Conservation (phyloP, 2,797 vertebrate genomes). For the Miopithecus talapoin region DNA sequence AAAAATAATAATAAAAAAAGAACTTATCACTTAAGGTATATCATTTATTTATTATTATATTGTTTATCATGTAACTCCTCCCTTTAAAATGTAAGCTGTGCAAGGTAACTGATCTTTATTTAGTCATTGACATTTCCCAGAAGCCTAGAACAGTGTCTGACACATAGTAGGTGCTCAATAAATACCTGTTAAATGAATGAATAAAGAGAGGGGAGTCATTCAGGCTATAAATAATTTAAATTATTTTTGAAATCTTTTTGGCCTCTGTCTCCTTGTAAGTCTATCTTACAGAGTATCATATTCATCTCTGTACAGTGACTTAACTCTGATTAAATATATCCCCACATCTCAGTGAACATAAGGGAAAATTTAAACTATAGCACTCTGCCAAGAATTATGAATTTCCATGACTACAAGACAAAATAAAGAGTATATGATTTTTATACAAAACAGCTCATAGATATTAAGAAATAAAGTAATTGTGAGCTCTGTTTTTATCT, state of each 20-base stretch:
- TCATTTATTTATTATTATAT: neutral
- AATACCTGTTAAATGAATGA: neutral
- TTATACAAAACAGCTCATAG: neutral
- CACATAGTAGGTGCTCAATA: neutral
- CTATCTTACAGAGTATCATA: neutral
- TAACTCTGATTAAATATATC: neutral
- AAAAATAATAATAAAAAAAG: too few species aligned
- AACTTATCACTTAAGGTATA: neutral
- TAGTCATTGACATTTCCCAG: constrained; percentile 11
- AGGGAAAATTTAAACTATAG: neutral
- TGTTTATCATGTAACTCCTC: neutral
- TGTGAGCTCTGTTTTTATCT: neutral
- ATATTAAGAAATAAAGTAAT: constrained; percentile 3
- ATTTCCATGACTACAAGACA: constrained; percentile 9
- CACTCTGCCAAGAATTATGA: neutral
- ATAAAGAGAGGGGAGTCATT: neutral
- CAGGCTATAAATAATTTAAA: constrained; percentile 14
- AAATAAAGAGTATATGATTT: neutral
- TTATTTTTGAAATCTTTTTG: constrained; percentile 25
- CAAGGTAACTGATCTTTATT: neutral
- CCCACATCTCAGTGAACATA: neutral
- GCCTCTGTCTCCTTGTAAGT: neutral
- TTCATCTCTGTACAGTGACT: neutral
- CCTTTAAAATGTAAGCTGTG: neutral
- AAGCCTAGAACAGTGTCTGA: neutral